A percentile compares a stretch with the other conserved stretches of the same genome.
Conservation (phyloP, 2,888 invertebrate species). For the Synanthedon formicaeformis region DNA sequence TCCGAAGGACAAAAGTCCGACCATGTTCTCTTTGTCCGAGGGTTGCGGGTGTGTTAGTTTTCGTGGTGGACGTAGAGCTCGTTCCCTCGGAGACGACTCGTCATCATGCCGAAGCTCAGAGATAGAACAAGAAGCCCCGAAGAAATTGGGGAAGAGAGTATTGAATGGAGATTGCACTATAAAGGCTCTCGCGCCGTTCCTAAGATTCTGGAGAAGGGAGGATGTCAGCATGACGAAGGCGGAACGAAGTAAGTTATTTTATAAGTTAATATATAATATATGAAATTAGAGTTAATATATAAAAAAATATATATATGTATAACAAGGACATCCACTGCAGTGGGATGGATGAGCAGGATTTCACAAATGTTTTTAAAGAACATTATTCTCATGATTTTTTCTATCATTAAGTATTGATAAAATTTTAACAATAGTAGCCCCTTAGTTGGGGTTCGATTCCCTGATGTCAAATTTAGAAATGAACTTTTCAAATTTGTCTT, state of each 20-base stretch:
- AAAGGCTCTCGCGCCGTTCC: slow-evolving; percentile 72
- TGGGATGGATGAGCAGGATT: too few relatives aligned
- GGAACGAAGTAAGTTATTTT: slow-evolving; percentile 75
- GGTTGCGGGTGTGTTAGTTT: slow-evolving; percentile 63
- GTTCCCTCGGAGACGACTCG: slow-evolving; percentile 54
- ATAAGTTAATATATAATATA: neutral
- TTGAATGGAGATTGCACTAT: slow-evolving; percentile 60
- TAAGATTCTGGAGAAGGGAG: slow-evolving; percentile 76
- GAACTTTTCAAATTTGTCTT: too few relatives aligned
- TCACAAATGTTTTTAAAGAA: too few relatives aligned
- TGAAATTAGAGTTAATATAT: neutral
- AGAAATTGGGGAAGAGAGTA: slow-evolving; percentile 41
- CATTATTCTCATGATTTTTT: too few relatives aligned
- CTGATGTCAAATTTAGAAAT: too few relatives aligned
- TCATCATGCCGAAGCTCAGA: slow-evolving; percentile 64
- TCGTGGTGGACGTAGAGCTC: slow-evolving; percentile 44
- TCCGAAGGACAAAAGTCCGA: slow-evolving; percentile 56
- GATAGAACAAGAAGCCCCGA: slow-evolving; percentile 61
- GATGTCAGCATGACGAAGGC: slow-evolving; percentile 82
- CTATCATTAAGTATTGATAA: too few relatives aligned
- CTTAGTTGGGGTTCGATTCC: too few relatives aligned
- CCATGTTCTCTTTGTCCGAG: slow-evolving; percentile 61
- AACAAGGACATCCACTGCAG: too few relatives aligned
- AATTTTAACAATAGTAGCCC: too few relatives aligned
- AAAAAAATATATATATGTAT: too few relatives aligned